Evolutionary conservation across 1,140 invertebrate species (phyloP).

Genomic region (Lordiphosa stackelbergi): DNA sequence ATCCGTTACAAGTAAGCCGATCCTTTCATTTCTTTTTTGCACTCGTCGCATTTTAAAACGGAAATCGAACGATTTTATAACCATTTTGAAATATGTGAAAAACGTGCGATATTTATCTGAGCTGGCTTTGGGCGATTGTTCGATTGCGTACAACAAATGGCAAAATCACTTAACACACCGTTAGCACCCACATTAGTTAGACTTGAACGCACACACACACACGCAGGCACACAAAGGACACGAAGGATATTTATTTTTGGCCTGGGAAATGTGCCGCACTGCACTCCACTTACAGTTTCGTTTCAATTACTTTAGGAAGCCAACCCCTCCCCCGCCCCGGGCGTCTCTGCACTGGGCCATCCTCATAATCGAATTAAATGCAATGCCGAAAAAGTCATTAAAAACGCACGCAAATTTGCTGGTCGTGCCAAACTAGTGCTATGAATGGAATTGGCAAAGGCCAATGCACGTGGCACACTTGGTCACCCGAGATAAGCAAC

Average conservation of each 20-base stretch:
- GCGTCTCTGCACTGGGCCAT: neutral
- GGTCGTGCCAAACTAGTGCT: constrained; percentile 47
- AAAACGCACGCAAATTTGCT: constrained; percentile 75
- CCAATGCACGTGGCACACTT: constrained; percentile 64
- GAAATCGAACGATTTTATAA: constrained; percentile 52
- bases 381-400: constrained; percentile 66
- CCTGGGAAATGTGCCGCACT: constrained; percentile 35
- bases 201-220: constrained; percentile 55
- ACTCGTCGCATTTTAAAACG: constrained; percentile 53
- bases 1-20: constrained; percentile 7
- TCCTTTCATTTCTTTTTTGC: constrained; percentile 29
- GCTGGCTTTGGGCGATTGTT: constrained; percentile 45
- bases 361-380: constrained; percentile 75
- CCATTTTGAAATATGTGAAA: constrained; percentile 68
- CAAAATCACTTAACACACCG: constrained; percentile 72
- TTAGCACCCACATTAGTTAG: constrained; percentile 75
- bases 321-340: constrained; percentile 16
- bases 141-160: constrained; percentile 62
- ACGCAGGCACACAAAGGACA: constrained; percentile 7
- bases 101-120: constrained; percentile 75
- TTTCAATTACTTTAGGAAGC: constrained; percentile 61
- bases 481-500: constrained; percentile 76
- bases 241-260: constrained; percentile 2
- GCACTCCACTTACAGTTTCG: constrained; percentile 45
- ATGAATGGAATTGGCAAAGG: constrained; percentile 51